phyloP scores from a whole-genome alignment of 1,140 invertebrate genomes.

The Panulirus ornatus region DNA sequence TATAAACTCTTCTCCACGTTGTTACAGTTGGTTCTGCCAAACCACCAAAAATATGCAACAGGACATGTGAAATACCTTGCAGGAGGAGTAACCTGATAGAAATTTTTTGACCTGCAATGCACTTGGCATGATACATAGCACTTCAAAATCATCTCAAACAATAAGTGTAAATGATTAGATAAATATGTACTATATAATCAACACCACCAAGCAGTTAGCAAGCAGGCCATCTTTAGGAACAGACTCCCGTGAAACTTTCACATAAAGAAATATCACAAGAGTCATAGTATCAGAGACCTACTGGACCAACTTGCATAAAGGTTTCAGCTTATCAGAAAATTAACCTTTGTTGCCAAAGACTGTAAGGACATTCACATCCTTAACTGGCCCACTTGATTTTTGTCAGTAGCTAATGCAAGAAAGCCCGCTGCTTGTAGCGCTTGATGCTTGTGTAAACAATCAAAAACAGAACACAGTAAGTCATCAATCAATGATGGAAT shows the following conservation, averaged over 20 bases:
- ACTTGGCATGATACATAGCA: slow-evolving; percentile 53
- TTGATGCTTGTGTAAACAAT: slow-evolving; percentile 68
- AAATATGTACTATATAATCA: slow-evolving; percentile 73
- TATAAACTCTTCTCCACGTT: slow-evolving; percentile 24
- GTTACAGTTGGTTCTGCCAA: background rate
- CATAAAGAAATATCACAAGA: slow-evolving; percentile 34
- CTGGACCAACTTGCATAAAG: slow-evolving; percentile 27
- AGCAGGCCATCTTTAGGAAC: slow-evolving; percentile 72
- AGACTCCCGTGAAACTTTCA: slow-evolving; percentile 44
- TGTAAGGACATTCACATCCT: slow-evolving; percentile 8
- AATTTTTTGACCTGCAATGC: slow-evolving; percentile 58
- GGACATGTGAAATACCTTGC: slow-evolving; percentile 30
- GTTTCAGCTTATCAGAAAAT: slow-evolving; percentile 32
- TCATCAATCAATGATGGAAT: slow-evolving; percentile 46
- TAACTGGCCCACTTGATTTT: slow-evolving; percentile 38
- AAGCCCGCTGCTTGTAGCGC: slow-evolving; percentile 60
- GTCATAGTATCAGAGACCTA: slow-evolving; percentile 37
- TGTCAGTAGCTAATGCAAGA: slow-evolving; percentile 43
- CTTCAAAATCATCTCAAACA: slow-evolving; percentile 60
- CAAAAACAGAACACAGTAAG: slow-evolving; percentile 67
- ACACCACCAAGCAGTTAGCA: slow-evolving; percentile 71
- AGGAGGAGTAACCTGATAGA: slow-evolving; percentile 24
- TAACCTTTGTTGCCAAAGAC: slow-evolving; percentile 24
- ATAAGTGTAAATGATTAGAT: slow-evolving; percentile 70
- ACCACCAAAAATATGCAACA: slow-evolving; percentile 39